Conservation (phyloP, 2,113 vertebrate species). For the Garra rufa region DNA sequence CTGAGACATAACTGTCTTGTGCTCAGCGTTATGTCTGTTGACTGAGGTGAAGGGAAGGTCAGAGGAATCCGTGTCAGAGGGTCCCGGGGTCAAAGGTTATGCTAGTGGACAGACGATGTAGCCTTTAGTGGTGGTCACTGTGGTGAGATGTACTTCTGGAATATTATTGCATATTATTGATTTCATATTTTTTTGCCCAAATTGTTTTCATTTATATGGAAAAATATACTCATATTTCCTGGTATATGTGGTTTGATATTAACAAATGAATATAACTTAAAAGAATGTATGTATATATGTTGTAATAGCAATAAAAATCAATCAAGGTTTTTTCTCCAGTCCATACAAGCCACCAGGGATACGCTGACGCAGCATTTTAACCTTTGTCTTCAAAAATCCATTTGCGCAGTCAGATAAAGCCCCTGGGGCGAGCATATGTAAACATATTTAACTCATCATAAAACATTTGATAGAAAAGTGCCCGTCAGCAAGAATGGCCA, state of each 20-base stretch:
- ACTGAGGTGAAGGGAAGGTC: slow-evolving; percentile 5
- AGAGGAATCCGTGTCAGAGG: background rate
- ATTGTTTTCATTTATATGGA: background rate
- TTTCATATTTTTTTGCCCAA: background rate
- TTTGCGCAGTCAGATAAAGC: slow-evolving; percentile 41
- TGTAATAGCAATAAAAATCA: background rate
- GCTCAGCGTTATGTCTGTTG: background rate
- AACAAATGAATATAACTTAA: slow-evolving; percentile 20
- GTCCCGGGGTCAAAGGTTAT: slow-evolving; percentile 27
- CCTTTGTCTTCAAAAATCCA: slow-evolving; percentile 41
- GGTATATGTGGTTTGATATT: slow-evolving; percentile 18
- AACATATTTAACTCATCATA: slow-evolving; percentile 67
- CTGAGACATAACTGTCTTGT: slow-evolving; percentile 31
- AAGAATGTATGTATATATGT: background rate
- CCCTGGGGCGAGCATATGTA: slow-evolving; percentile 57
- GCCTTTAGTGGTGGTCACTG: background rate
- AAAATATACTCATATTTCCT: background rate
- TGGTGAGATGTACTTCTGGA: background rate
- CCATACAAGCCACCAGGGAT: background rate
- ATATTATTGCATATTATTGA: background rate
- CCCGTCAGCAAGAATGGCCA: slow-evolving; percentile 63
- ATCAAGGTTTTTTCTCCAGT: background rate
- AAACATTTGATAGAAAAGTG: slow-evolving; percentile 55
- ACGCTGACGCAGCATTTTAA: slow-evolving; percentile 30
- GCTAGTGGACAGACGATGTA: background rate